Evolutionary conservation across 2,888 invertebrate species (phyloP), one percentile per base, ranked within the genome.

Genomic region (Erebia epiphron): DNA sequence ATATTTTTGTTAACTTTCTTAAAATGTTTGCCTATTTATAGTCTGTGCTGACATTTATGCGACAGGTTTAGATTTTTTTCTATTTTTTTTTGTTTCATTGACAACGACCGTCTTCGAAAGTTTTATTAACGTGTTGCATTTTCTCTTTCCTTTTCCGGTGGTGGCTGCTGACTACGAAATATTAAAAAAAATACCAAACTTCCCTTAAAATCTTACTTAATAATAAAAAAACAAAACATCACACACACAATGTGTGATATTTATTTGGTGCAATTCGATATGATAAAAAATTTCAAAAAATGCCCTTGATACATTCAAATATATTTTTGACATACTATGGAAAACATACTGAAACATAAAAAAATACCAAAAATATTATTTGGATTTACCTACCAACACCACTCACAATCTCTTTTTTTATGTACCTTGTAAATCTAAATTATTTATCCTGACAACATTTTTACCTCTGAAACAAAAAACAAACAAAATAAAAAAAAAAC

Each of bases 31-130:
- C 79, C 82, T 77, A 75, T 80, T 77, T 80, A 79, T 86, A 84
- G 92, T 92, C 92, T 92, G 92, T 92, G 92, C 85, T 92, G 92
- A 90, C 91, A 89, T 92, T 90, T 92, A 88, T 90, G 91, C 90
- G 90, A 85, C 80, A 85, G 74, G 81, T 80, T 75, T 78, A 76
- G 80, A 71, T 79, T 72, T 74, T 76, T 75, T 72, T 76, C 63
- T 71, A 69, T 74, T 76, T 78, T 67, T 76, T 76, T 79, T 75
- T 72, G 68, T 49, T 67, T 1, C 16, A 14, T 16, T 26, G 46
- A 58, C 68, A 60, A 86, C 87, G 90, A 89, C 90, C 91, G 89
- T 87, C 85, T 77, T 75, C 14, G 7, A 60, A n/a, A 54, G 21
- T 1, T 14, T 68, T 76, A 80, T 80, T 93, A 90, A 93, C 79